Conservation (phyloP, 2,113 vertebrate genomes). For the Brienomyrus brachyistius region DNA sequence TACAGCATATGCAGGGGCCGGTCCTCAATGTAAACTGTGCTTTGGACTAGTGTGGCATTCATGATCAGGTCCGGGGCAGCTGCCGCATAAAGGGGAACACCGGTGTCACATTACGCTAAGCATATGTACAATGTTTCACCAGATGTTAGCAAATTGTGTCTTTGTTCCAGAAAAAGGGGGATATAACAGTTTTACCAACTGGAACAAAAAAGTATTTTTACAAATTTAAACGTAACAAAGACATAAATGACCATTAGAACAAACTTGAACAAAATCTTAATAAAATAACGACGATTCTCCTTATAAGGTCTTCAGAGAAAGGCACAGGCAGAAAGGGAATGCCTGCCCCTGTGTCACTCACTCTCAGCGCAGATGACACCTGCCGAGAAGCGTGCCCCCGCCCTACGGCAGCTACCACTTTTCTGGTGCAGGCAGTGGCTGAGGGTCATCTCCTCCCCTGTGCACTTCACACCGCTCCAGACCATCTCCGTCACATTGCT, state of each 20-base stretch:
- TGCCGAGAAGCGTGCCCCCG: slow-evolving; percentile 70
- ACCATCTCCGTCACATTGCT: slow-evolving; percentile 85
- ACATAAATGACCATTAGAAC: background rate
- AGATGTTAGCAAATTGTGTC: background rate
- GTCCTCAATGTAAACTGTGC: slow-evolving; percentile 92
- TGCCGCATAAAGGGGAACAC: slow-evolving; percentile 38
- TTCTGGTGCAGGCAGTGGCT: slow-evolving; percentile 79
- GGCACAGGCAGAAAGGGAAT: background rate
- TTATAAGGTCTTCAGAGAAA: background rate
- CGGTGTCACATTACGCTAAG: background rate
- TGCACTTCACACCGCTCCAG: slow-evolving; percentile 84
- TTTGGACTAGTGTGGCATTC: slow-evolving; percentile 80
- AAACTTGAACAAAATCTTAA: background rate
- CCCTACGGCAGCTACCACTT: slow-evolving; percentile 72
- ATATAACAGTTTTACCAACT: background rate
- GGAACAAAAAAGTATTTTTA: background rate
- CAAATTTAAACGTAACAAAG: background rate
- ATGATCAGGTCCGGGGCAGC: slow-evolving; percentile 88
- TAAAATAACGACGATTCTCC: background rate
- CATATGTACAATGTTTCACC: background rate
- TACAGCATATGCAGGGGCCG: slow-evolving; percentile 94
- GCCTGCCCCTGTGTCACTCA: slow-evolving; percentile 53
- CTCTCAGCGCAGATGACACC: slow-evolving; percentile 97
- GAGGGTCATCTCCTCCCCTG: slow-evolving; percentile 76
- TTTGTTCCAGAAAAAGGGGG: background rate